phyloP scores from a whole-genome alignment of 2,113 vertebrate species.

The Mus spicilegus region DNA sequence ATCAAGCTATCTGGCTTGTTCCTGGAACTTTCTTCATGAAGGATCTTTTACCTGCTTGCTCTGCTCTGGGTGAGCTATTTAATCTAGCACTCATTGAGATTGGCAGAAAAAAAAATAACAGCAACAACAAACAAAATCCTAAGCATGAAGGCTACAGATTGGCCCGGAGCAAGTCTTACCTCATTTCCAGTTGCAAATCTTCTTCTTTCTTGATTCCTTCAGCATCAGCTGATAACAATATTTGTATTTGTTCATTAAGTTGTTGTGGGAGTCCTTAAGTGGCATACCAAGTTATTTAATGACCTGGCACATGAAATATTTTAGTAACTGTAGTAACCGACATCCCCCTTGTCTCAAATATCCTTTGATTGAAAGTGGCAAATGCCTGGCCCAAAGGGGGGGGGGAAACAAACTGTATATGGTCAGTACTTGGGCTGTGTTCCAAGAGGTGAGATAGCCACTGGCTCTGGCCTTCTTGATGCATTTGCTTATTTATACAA shows the following conservation, averaged over 20 bases:
- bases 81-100: neutral
- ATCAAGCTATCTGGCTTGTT: neutral
- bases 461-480: neutral
- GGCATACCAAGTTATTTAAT: neutral
- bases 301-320: neutral
- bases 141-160: too few species aligned
- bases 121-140: neutral
- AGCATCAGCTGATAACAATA: neutral
- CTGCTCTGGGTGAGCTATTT: neutral
- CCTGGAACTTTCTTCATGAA: neutral
- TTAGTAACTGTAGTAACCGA: neutral
- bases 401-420: neutral
- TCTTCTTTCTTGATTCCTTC: neutral
- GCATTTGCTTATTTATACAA: neutral
- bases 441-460: neutral
- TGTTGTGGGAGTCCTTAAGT: neutral
- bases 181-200: neutral
- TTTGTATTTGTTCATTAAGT: neutral
- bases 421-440: neutral
- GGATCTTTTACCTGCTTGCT: neutral
- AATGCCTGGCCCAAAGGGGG: neutral
- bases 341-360: neutral
- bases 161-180: neutral
- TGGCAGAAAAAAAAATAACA: neutral
- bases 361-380: neutral